phyloP scores from a whole-genome alignment of 1,140 invertebrate species.

The Papilio polyxenes region DNA sequence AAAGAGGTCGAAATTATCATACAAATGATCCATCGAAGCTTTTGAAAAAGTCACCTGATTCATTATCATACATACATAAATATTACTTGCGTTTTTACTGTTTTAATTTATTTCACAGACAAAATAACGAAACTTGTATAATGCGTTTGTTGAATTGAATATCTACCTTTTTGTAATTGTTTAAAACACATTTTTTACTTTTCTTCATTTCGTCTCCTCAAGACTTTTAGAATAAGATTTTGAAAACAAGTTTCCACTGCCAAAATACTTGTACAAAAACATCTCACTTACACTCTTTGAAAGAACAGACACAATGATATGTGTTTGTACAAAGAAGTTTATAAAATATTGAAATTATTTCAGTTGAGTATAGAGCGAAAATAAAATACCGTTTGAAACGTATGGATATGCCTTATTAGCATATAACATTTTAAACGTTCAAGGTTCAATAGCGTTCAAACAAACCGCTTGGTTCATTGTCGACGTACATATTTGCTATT shows the following conservation, averaged over 20 bases:
- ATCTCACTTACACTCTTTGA: no score
- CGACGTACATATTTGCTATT: background rate
- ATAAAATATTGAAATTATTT: background rate
- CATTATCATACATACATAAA: background rate
- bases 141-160: no score
- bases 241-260: no score
- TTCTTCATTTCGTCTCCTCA: no score
- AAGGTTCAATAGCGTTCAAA: conserved; percentile 25
- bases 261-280: no score
- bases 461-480: conserved; percentile 4
- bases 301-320: no score
- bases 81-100: background rate
- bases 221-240: no score
- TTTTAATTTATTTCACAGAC: background rate
- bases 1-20: conserved; percentile 4
- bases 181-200: no score
- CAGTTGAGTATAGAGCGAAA: background rate
- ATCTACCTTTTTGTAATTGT: no score
- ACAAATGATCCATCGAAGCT: background rate
- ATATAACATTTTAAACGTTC: conserved; percentile 22
- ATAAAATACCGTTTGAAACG: conserved; percentile 1
- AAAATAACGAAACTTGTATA: background rate
- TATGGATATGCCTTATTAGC: conserved; percentile 13
- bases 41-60: conserved; percentile 15
- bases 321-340: background rate